These are phyloP conservation scores for Ophion costatus DNA, from an alignment of 2,888 invertebrate genomes.

Conservation along the genomic window DNA sequence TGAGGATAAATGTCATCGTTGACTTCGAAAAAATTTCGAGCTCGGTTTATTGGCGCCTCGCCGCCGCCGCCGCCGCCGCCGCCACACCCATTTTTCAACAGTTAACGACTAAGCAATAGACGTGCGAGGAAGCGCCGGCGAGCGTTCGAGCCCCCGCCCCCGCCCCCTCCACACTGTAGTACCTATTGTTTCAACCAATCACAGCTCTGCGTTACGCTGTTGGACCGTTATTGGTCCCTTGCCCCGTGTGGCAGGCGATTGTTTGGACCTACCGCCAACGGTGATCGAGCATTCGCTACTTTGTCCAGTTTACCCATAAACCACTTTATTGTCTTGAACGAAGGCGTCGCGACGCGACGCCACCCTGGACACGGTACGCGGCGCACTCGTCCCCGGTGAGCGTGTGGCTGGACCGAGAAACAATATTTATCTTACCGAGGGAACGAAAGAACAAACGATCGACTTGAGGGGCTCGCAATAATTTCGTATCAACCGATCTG, in stretches of 20 bases:
- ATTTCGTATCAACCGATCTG: constrained; percentile 63
- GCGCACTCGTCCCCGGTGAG: constrained; percentile 75
- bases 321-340: constrained; percentile 10
- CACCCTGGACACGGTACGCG: constrained; percentile 41
- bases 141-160: constrained; percentile 67
- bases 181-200: constrained; percentile 84
- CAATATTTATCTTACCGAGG: constrained; percentile 77
- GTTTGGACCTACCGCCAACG: constrained; percentile 83
- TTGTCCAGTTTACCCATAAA: constrained; percentile 27
- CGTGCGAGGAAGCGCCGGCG: constrained; percentile 45
- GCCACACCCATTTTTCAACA: background rate
- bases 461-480: constrained; percentile 58
- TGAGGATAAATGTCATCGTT: no score
- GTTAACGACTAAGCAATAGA: background rate
- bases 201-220: constrained; percentile 83
- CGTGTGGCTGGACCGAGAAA: constrained; percentile 84
- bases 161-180: constrained; percentile 70
- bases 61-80: no score
- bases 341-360: no score
- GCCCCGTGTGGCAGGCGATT: constrained; percentile 83
- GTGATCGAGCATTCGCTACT: constrained; percentile 70
- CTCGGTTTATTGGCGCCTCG: no score
- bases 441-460: constrained; percentile 33
- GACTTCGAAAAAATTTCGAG: no score
- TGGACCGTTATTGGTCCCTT: constrained; percentile 83